These are phyloP conservation scores for Tillus elongatus DNA, from an alignment of 2,888 invertebrate genomes.

Conservation along the genomic window DNA sequence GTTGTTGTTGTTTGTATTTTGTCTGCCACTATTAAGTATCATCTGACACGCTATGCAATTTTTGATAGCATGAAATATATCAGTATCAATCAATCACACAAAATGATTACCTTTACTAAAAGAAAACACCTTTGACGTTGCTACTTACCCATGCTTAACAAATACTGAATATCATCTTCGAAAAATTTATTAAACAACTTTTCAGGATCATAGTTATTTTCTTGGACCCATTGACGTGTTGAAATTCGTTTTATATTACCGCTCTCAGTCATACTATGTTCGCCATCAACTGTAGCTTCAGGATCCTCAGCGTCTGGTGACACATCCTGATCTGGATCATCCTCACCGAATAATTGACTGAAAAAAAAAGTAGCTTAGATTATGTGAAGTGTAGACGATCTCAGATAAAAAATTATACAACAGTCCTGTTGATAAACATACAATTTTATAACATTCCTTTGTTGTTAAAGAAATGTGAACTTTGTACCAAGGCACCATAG, in stretches of 20 bases:
- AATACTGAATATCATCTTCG: conserved; percentile 86
- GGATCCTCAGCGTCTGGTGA: conserved; percentile 96
- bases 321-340: conserved; percentile 94
- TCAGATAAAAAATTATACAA: no score
- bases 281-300: conserved; percentile 62
- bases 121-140: conserved; percentile 2
- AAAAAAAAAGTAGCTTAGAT: conserved; percentile 27
- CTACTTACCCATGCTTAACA: conserved; percentile 70
- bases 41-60: no score
- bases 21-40: no score
- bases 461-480: no score
- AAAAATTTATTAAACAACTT: conserved; percentile 91
- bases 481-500: no score
- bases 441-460: no score
- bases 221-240: conserved; percentile 84
- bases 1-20: no score
- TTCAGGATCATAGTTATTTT: conserved; percentile 69
- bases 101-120: no score
- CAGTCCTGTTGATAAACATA: no score
- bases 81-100: no score
- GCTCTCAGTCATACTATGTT: conserved; percentile 44
- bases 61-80: no score
- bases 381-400: not conserved
- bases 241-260: conserved; percentile 53
- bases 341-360: conserved; percentile 94